Base-by-base conservation (phyloP, 2,888 invertebrate genomes). In the Ariolimax columbianus region DNA sequence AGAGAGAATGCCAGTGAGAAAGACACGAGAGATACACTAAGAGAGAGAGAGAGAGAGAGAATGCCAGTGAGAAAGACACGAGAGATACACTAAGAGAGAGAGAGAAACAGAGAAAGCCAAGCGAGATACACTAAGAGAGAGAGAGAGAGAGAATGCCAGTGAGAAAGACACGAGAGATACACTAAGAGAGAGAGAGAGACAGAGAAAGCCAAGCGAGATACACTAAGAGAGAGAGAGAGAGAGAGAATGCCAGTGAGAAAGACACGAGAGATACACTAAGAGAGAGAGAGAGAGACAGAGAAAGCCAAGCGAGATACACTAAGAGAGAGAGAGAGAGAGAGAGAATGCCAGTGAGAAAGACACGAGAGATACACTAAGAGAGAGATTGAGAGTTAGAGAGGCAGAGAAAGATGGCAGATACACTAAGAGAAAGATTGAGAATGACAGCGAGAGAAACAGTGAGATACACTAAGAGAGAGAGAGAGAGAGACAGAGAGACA, bases 401-500 rank as follows among this genome's bases (percentile, higher is more conserved):
- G 19, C 11, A 38, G 38, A 70, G 23, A 70, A 26, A 70, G 11
- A 38, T 19, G n/a, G n/a, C n/a, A n/a, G n/a, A n/a, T n/a, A n/a
- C n/a, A 11, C 36, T 17, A 17, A 36, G 70, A 70, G 70, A 70
- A 33, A 68, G 33, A 70, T 23, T 33, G 33, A 17, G 36, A 47
- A 11, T 47, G 47, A 47, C 7, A 47, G 47, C 7, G 47, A 47
- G 47, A 11, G 47, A 47, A 7, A 70, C 33, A 70, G 47, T 11
- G 47, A 47, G 47, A 47, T 47, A 47, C 7, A 7, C 47, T 14
- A 47, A 47, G 47, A 47, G 47, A 47, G 66, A 43, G 30, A 43
- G 63, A 79, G 63, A 43, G 43, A 79, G 40, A 79, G 79, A 79
- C 11, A 66, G 63, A 66, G 63, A 43, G 66, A 63, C 0, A 43